Evolutionary conservation across 2,113 vertebrate genomes (phyloP).

Genomic region (Narcine bancroftii): DNA sequence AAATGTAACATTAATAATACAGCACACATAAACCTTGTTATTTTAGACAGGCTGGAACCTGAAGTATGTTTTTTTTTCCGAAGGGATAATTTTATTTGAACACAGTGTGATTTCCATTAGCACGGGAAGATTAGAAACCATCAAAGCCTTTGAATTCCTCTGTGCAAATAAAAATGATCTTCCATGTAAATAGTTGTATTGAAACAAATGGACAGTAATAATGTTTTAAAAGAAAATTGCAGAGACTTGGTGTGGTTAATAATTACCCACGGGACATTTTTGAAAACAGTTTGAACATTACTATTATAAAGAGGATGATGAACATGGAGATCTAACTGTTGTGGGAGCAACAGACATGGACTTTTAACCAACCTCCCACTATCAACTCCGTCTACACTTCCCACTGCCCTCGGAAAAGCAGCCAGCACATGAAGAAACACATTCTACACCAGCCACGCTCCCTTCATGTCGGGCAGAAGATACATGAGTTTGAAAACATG

Average conservation of each 20-base stretch:
- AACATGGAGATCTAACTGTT: neutral
- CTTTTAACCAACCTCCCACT: too few relatives aligned
- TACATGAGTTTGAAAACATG: too few relatives aligned
- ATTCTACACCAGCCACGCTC: too few relatives aligned
- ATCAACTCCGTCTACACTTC: too few relatives aligned
- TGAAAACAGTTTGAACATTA: neutral
- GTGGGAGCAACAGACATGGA: neutral
- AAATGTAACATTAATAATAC: neutral
- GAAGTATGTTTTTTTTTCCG: constrained; percentile 1
- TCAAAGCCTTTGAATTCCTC: neutral
- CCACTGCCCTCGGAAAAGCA: too few relatives aligned
- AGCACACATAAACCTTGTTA: constrained; percentile 20
- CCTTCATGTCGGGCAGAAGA: too few relatives aligned
- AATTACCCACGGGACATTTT: neutral
- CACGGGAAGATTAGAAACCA: neutral
- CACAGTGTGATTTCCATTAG: constrained; percentile 18
- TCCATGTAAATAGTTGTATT: neutral
- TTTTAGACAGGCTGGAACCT: neutral
- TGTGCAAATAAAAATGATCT: neutral
- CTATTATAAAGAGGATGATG: neutral
- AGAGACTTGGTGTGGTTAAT: neutral
- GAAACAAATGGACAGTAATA: constrained; percentile 8
- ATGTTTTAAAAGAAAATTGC: neutral
- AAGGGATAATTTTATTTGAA: constrained; percentile 28
- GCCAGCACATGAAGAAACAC: too few relatives aligned